These are phyloP conservation scores for Stenchaetothrips biformis DNA, from an alignment of 2,888 invertebrate genomes.

Conservation along the genomic window DNA sequence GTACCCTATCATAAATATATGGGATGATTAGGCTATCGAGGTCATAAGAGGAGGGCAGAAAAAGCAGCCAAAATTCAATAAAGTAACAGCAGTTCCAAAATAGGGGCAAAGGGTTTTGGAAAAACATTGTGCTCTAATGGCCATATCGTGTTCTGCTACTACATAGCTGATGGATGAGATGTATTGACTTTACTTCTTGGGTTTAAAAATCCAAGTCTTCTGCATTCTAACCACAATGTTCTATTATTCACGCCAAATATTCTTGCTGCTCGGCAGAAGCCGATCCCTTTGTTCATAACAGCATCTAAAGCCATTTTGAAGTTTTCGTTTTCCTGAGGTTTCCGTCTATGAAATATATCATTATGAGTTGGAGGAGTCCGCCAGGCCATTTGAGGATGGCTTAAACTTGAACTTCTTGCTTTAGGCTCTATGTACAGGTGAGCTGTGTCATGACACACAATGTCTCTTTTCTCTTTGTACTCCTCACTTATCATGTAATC, in stretches of 20 bases:
- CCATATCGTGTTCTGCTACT: too few relatives aligned
- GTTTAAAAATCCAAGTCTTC: constrained; percentile 68
- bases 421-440: not conserved
- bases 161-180: too few relatives aligned
- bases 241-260: constrained; percentile 81
- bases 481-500: not conserved
- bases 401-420: not conserved
- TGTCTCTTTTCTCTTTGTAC: not conserved
- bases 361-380: not conserved
- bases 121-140: too few relatives aligned
- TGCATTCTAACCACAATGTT: constrained; percentile 79
- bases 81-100: too few relatives aligned
- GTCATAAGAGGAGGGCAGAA: too few relatives aligned
- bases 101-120: too few relatives aligned
- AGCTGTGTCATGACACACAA: not conserved
- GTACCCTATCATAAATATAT: too few relatives aligned
- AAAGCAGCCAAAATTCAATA: too few relatives aligned
- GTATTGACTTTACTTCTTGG: not conserved
- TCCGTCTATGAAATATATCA: constrained; percentile 42
- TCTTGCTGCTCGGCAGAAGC: constrained; percentile 79
- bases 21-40: too few relatives aligned
- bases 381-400: not conserved
- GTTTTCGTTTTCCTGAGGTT: constrained; percentile 78
- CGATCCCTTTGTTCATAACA: constrained; percentile 75
- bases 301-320: constrained; percentile 76